Conservation (phyloP, 92 coral and sea anemone species). For the Chrysogorgia sp. region DNA sequence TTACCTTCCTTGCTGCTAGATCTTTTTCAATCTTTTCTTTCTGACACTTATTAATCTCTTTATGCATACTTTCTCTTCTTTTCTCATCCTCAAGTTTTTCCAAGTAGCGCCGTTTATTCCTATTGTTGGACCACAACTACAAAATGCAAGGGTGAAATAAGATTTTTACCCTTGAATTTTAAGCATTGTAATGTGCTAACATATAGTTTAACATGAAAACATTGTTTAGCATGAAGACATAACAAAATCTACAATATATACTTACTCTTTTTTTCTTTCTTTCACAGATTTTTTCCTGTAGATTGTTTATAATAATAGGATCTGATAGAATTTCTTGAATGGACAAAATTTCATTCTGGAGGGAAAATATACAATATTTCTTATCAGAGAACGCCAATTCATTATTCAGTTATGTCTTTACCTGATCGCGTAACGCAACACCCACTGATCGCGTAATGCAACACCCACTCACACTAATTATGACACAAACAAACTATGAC, state of each 20-base stretch:
- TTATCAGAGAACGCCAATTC: background rate
- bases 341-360: constrained; percentile 68
- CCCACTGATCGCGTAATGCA: too few relatives aligned
- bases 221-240: background rate
- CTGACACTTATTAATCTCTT: constrained; percentile 85
- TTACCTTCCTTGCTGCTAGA: constrained; percentile 84
- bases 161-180: background rate
- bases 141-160: background rate
- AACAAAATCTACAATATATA: background rate
- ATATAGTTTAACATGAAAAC: background rate
- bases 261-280: constrained; percentile 82
- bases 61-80: constrained; percentile 61
- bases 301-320: constrained; percentile 54
- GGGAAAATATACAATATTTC: constrained; percentile 6
- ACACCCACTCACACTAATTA: too few relatives aligned
- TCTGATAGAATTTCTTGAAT: constrained; percentile 60
- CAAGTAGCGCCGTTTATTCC: constrained; percentile 42
- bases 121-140: constrained; percentile 73
- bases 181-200: too few relatives aligned
- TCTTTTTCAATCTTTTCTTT: constrained; percentile 74
- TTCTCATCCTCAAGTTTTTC: constrained; percentile 66
- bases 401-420: too few relatives aligned
- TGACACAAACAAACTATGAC: too few relatives aligned
- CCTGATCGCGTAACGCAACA: too few relatives aligned
- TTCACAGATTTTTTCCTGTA: constrained; percentile 59